Evolutionary conservation across 2,113 vertebrate genomes (phyloP), one percentile per base, ranked within the genome.

Genomic region (Phalacrocorax pelagicus): DNA sequence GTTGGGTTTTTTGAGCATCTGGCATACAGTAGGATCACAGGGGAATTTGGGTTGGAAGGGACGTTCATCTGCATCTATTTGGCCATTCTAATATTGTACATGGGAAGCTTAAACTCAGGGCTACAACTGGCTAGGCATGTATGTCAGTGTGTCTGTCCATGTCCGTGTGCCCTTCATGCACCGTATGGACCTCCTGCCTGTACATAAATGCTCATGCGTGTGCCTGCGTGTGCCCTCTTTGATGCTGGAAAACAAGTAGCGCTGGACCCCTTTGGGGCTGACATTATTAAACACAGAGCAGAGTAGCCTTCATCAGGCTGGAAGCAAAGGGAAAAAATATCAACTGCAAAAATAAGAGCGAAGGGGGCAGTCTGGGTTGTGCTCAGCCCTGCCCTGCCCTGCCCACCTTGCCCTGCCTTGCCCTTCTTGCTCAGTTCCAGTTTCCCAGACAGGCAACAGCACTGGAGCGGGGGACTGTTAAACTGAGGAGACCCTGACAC

Each of bases 201-300:
- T 34, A 32, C 49, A 6, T 3, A 29, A 5, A 11, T 2, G 12
- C 7, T 24, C 17, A 8, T 1, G 23, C 4, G 0, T 1, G 10
- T 49, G 30, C 14, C 36, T 12, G 7, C 3, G 44, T 15, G 15
- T 55, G 51, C 24, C 5, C 1, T 0, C 38, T 42, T 17, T 26
- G 66, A 20, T 12, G 66, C 32, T 75, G 38, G 38, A 44, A 67
- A 90, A 42, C 5, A 63, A 63, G 21, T 3, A 71, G 23, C 7
- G 23, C 34, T 20, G 61, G 70, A 36, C 5, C 15, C 27, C 57
- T 85, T 29, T 20, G 57, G 27, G 38, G 22, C 47, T 74, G 42
- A 27, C 23, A 3, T 10, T 21, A 17, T 24, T 66, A 38, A 70
- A 74, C 42, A 65, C 20, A 7, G n/a, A 74, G 59, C 27, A 27